Evolutionary conservation across 2,113 vertebrate species (phyloP).

Genomic region (Pygoscelis adeliae): DNA sequence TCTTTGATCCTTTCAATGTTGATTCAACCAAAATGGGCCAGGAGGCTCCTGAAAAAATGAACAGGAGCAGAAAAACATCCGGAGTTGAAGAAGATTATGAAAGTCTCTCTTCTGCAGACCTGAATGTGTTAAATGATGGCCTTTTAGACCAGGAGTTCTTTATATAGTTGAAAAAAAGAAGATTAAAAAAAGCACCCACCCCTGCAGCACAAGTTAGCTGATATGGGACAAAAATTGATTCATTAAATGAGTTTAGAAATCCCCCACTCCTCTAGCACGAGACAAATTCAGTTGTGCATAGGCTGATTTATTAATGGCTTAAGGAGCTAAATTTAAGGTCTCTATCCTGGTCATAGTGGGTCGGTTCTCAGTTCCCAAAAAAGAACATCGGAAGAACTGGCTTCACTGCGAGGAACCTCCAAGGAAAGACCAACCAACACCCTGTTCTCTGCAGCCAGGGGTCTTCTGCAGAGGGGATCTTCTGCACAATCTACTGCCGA

Average conservation of each 20-base stretch:
- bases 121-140: not conserved
- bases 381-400: not conserved
- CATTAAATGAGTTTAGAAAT: not conserved
- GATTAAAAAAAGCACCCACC: not conserved
- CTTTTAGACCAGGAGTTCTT: slow-evolving; percentile 45
- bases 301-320: not conserved
- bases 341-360: not conserved
- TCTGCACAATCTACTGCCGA: not conserved
- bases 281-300: not conserved
- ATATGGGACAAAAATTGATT: not conserved
- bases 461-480: not conserved
- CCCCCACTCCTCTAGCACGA: not conserved
- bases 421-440: not conserved
- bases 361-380: not conserved
- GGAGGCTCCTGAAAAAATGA: not conserved
- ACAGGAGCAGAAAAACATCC: not conserved
- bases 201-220: not conserved
- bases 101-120: not conserved
- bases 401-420: not conserved
- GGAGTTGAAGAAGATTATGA: not conserved
- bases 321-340: not conserved
- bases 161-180: not conserved
- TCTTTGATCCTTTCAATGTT: not conserved
- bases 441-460: not conserved
- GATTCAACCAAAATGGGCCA: not conserved